These are phyloP conservation scores for Dreissena rostriformis DNA, from an alignment of 1,140 invertebrate genomes.

Conservation along the genomic window DNA sequence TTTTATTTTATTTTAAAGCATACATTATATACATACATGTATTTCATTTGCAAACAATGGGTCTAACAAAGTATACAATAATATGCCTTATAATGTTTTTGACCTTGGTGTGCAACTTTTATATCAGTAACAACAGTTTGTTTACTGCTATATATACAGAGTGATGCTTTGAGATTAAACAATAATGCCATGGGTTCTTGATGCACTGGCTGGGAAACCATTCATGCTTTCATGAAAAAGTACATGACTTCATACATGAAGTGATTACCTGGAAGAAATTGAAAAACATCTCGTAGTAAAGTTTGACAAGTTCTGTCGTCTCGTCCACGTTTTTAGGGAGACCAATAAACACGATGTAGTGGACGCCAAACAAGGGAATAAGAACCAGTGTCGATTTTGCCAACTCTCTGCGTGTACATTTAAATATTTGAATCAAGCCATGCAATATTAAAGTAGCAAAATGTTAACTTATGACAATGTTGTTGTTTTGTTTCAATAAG, in stretches of 20 bases:
- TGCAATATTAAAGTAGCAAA: no score
- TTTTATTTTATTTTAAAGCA: no score
- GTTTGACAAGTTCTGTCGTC: slow-evolving; percentile 86
- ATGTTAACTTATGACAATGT: no score
- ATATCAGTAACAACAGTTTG: not conserved
- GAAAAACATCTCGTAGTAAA: slow-evolving; percentile 89
- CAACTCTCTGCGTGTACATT: slow-evolving; percentile 82
- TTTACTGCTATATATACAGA: not conserved
- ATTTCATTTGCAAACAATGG: no score
- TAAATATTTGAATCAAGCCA: no score
- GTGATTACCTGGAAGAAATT: slow-evolving; percentile 89
- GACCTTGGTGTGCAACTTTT: not conserved
- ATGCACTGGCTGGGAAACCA: not conserved
- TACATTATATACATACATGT: no score
- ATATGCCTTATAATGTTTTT: not conserved
- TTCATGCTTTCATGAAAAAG: not conserved
- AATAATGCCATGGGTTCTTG: no score
- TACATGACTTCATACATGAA: no score
- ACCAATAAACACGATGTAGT: slow-evolving; percentile 88
- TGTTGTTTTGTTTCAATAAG: no score
- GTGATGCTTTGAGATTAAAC: not conserved
- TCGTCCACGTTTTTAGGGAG: slow-evolving; percentile 84
- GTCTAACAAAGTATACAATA: not conserved
- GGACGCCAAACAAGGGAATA: slow-evolving; percentile 91
- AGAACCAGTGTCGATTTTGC: slow-evolving; percentile 89